These are phyloP conservation scores for Bruchidius siliquastri DNA, from an alignment of 2,888 invertebrate species.

Conservation along the genomic window DNA sequence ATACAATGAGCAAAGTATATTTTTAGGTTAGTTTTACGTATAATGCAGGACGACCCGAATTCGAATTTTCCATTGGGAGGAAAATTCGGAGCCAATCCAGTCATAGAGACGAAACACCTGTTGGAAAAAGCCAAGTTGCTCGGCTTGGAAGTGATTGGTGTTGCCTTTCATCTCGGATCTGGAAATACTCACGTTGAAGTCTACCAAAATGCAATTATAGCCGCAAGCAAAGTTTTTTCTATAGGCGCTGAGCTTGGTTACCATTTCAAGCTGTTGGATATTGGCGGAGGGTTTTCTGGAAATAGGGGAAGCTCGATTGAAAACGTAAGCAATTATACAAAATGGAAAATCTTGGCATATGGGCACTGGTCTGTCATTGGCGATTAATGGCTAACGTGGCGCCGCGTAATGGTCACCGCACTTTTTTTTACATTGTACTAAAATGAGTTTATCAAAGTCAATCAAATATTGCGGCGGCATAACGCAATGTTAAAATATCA, in stretches of 20 bases:
- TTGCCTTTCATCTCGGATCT: constrained; percentile 22
- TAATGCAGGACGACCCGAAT: constrained; percentile 15
- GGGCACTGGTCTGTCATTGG: too few relatives aligned
- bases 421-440: too few relatives aligned
- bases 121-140: constrained; percentile 12
- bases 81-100: constrained; percentile 18
- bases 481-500: too few relatives aligned
- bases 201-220: constrained; percentile 14
- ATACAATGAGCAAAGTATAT: too few relatives aligned
- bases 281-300: constrained; percentile 22
- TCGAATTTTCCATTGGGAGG: constrained; percentile 14
- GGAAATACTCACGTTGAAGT: constrained; percentile 9
- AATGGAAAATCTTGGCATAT: too few relatives aligned
- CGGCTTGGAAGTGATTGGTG: constrained; percentile 16
- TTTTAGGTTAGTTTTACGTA: constrained; percentile 32
- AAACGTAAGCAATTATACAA: constrained; percentile 56
- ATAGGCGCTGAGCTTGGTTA: constrained; percentile 13
- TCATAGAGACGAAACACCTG: constrained; percentile 9
- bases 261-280: constrained; percentile 17
- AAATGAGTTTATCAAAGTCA: too few relatives aligned
- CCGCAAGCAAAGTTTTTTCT: constrained; percentile 16
- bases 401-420: too few relatives aligned
- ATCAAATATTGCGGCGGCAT: too few relatives aligned
- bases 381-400: too few relatives aligned
- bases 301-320: constrained; percentile 54